Evolutionary conservation across 1,140 invertebrate species (phyloP).

Genomic region (Procambarus clarkii): DNA sequence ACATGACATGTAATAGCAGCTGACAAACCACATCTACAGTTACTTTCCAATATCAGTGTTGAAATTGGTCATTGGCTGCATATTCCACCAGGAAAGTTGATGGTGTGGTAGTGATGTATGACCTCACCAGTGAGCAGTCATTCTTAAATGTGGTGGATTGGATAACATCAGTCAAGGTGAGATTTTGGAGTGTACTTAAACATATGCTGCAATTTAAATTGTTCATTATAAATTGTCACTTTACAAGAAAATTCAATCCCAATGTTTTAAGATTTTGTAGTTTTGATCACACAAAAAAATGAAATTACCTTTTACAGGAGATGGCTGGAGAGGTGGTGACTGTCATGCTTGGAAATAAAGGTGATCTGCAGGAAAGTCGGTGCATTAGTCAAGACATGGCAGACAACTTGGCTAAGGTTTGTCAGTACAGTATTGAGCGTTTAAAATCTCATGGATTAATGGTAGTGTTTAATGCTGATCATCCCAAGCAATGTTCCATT

Average conservation of each 20-base stretch:
- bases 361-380: conserved; percentile 1
- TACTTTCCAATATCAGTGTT: too few species aligned
- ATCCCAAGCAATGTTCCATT: too few species aligned
- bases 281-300: too few species aligned
- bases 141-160: conserved; percentile 79
- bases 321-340: conserved; percentile 18
- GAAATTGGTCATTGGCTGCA: too few species aligned
- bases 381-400: background rate
- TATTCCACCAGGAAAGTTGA: conserved; percentile 78
- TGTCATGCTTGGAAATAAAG: conserved; percentile 31
- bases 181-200: too few species aligned
- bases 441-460: too few species aligned
- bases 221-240: too few species aligned
- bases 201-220: too few species aligned
- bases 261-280: too few species aligned
- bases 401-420: conserved; percentile 19
- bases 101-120: conserved; percentile 80
- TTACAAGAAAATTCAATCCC: too few species aligned
- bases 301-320: background rate
- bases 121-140: conserved; percentile 79
- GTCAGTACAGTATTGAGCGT: background rate
- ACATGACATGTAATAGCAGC: background rate
- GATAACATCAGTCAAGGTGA: conserved; percentile 78
- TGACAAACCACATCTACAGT: too few species aligned
- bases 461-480: too few species aligned